phyloP scores from a whole-genome alignment of 2,113 vertebrate species.

The Rynchops niger region DNA sequence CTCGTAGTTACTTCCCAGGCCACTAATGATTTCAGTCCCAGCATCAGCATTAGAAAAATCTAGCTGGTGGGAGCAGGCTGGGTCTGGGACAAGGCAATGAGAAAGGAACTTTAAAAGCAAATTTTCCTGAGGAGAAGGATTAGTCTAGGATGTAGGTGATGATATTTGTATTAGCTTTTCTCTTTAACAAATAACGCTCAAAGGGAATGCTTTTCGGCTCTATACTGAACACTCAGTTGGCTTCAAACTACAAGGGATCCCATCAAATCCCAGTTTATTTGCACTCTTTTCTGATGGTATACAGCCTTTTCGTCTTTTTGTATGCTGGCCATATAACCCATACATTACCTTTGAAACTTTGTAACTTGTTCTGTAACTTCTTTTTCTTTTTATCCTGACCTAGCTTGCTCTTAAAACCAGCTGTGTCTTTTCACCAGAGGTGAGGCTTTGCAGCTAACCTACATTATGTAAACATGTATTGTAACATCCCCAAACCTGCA shows the following conservation, averaged over 20 bases:
- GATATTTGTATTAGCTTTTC: not conserved
- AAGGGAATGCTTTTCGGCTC: not conserved
- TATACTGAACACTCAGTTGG: not conserved
- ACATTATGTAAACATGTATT: slow-evolving; percentile 36
- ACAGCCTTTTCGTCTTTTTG: not conserved
- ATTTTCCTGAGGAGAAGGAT: not conserved
- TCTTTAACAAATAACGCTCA: not conserved
- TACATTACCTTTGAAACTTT: not conserved
- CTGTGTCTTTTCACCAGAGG: slow-evolving; percentile 8
- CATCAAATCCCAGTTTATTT: not conserved
- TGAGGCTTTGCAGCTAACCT: slow-evolving; percentile 19
- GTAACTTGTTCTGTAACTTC: not conserved
- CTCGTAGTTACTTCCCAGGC: not conserved
- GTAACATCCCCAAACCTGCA: slow-evolving; percentile 18
- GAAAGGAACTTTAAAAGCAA: not conserved
- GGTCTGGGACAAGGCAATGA: not conserved
- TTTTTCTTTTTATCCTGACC: not conserved
- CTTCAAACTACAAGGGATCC: not conserved
- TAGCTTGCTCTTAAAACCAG: slow-evolving; percentile 16
- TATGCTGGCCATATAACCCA: not conserved
- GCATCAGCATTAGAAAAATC: not conserved
- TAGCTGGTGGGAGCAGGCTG: not conserved
- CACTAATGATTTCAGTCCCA: not conserved
- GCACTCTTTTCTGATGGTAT: not conserved
- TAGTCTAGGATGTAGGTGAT: not conserved